These are phyloP conservation scores for Megalops atlanticus DNA, from an alignment of 2,113 vertebrate species.

Conservation along the genomic window DNA sequence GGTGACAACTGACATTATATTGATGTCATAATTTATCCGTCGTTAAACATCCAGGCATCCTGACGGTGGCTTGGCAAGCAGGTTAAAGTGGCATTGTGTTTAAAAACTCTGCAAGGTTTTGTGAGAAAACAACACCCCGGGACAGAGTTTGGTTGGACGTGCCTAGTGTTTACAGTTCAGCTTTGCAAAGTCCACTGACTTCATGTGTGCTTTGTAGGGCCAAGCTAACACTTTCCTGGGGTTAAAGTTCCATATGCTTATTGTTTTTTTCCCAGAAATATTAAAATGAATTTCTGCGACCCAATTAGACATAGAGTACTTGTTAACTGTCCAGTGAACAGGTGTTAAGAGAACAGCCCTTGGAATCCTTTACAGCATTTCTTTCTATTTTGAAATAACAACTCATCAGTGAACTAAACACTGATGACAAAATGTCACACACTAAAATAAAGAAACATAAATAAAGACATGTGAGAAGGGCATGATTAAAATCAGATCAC, in stretches of 20 bases:
- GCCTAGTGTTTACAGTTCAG: too few relatives aligned
- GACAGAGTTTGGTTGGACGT: too few relatives aligned
- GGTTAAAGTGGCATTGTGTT: too few relatives aligned
- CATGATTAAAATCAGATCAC: background rate
- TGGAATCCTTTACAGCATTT: background rate
- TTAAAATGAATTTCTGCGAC: background rate
- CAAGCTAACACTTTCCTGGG: background rate
- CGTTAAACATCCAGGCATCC: too few relatives aligned
- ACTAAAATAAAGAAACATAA: background rate
- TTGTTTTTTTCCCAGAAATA: too few relatives aligned
- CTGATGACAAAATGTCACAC: background rate
- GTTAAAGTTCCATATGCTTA: too few relatives aligned
- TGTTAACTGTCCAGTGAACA: background rate
- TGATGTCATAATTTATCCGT: too few relatives aligned
- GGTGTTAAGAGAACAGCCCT: background rate
- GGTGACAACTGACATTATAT: slow-evolving; percentile 1
- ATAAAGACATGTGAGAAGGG: background rate
- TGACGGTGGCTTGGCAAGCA: too few relatives aligned
- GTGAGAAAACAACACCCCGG: too few relatives aligned
- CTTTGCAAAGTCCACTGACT: too few relatives aligned
- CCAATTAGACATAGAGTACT: background rate
- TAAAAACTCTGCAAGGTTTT: too few relatives aligned
- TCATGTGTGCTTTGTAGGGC: background rate
- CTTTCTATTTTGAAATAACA: background rate
- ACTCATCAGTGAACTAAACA: background rate